Percentiles rank a stretch among this genome's conserved stretches.
Conservation (phyloP, 2,888 invertebrate species). For the Noctua fimbriata region DNA sequence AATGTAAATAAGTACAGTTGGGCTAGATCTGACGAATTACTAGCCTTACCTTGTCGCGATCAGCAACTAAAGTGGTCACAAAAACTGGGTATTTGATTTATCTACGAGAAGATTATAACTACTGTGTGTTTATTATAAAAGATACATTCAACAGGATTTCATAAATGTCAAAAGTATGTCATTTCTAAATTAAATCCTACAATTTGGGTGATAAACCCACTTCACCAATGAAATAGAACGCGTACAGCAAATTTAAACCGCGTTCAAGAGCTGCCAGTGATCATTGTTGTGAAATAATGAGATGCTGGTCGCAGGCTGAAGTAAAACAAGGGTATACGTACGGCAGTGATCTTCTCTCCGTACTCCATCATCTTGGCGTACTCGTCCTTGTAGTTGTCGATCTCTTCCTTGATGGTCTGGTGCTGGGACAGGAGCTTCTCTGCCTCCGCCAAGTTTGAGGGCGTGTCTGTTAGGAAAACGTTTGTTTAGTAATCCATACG, state of each 20-base stretch:
- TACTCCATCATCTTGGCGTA: conserved; percentile 99
- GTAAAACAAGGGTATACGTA: conserved; percentile 75
- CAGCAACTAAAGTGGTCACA: neutral
- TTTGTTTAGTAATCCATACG: neutral
- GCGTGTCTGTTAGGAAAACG: conserved; percentile 92
- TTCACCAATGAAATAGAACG: neutral
- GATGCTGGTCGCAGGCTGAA: neutral
- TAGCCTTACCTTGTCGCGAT: neutral
- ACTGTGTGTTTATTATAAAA: neutral
- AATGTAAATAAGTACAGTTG: too few species aligned
- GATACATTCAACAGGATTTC: neutral
- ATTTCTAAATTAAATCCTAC: neutral
- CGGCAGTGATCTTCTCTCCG: conserved; percentile 97
- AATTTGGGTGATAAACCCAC: neutral
- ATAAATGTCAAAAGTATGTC: neutral
- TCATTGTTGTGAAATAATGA: neutral
- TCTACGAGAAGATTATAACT: neutral
- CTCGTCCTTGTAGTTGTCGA: conserved; percentile 99
- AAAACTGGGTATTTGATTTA: neutral
- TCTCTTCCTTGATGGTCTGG: conserved; percentile 99
- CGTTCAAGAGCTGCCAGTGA: too few species aligned
- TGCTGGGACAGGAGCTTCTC: conserved; percentile 99
- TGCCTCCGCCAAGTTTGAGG: conserved; percentile 97
- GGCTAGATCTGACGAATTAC: neutral
- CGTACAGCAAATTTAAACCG: neutral